Conservation (phyloP, 2,113 vertebrate genomes). For the Zosterops borbonicus region DNA sequence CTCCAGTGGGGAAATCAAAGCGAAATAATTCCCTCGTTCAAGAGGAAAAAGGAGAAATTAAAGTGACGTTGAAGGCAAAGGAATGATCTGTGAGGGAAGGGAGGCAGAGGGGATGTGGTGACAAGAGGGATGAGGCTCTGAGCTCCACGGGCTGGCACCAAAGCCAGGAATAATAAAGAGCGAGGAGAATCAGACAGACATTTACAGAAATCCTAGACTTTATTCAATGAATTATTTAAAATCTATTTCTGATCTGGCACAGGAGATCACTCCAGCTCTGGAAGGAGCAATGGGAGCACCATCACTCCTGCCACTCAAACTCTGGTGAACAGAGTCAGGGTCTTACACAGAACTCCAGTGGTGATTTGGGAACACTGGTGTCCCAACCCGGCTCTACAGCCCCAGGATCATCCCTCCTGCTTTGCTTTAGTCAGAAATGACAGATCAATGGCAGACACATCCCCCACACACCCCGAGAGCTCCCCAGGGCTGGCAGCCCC, state of each 20-base stretch:
- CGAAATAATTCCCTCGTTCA: constrained; percentile 14
- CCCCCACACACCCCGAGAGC: neutral
- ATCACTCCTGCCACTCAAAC: neutral
- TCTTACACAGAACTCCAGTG: neutral
- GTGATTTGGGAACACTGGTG: neutral
- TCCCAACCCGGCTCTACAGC: neutral
- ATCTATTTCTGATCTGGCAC: constrained; percentile 53
- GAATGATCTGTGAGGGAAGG: neutral
- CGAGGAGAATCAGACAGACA: constrained; percentile 50
- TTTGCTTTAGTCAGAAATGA: neutral
- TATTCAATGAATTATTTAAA: constrained; percentile 63
- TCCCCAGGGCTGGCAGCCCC: neutral
- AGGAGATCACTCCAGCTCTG: constrained; percentile 21
- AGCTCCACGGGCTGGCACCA: neutral
- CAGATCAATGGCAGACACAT: neutral
- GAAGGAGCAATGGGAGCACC: neutral
- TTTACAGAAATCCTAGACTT: constrained; percentile 55
- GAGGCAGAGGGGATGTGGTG: neutral
- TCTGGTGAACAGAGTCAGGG: accelerated
- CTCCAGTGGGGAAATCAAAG: neutral
- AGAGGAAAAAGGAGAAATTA: neutral
- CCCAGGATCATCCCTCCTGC: neutral
- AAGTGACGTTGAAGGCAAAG: neutral
- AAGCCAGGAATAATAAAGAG: constrained; percentile 29
- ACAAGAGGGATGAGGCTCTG: neutral